phyloP scores from a whole-genome alignment of 2,797 vertebrate species.

The Potorous gilbertii region DNA sequence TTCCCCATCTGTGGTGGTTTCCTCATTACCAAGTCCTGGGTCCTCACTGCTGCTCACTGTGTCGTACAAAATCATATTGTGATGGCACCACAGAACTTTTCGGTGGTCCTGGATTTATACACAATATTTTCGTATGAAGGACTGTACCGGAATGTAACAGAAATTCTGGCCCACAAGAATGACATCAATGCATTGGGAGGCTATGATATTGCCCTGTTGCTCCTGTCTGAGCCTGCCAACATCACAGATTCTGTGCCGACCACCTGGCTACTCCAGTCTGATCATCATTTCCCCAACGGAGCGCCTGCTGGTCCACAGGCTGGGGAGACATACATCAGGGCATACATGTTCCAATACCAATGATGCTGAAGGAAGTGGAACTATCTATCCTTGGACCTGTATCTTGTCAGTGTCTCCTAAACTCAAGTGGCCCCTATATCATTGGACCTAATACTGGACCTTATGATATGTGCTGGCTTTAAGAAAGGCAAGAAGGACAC shows the following conservation, averaged over 20 bases:
- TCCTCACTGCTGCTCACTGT: constrained; percentile 79
- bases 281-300: constrained; percentile 77
- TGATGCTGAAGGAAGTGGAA: constrained; percentile 76
- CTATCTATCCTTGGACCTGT: constrained; percentile 64
- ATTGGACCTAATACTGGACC: constrained; percentile 51
- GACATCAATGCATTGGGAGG: constrained; percentile 69
- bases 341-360: background rate
- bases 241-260: constrained; percentile 67
- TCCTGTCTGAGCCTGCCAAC: constrained; percentile 69
- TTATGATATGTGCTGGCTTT: constrained; percentile 79
- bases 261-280: constrained; percentile 79
- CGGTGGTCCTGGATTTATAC: constrained; percentile 51
- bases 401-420: constrained; percentile 74
- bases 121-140: background rate
- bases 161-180: constrained; percentile 74
- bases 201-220: constrained; percentile 79
- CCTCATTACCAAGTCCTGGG: constrained; percentile 80
- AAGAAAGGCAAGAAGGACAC: constrained; percentile 71
- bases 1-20: constrained; percentile 76
- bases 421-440: constrained; percentile 53
- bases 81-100: constrained; percentile 55
- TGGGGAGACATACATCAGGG: constrained; percentile 76
- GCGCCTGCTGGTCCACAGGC: constrained; percentile 81
- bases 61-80: constrained; percentile 68
- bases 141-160: constrained; percentile 39